These are phyloP conservation scores for Uria aalge DNA, from an alignment of 2,113 vertebrate species.

Conservation along the genomic window DNA sequence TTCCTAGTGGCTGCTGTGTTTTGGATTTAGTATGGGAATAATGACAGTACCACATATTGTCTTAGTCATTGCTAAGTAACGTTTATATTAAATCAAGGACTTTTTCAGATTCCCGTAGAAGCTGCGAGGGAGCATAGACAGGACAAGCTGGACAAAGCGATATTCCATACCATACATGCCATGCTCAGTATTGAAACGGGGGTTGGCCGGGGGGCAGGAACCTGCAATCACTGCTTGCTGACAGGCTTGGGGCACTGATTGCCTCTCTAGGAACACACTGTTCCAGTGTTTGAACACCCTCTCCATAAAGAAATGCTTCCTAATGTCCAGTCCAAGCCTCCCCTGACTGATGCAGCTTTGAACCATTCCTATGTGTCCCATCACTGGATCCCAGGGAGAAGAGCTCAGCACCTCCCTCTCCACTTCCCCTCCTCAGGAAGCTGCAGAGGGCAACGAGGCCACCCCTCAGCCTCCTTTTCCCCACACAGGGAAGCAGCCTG, in stretches of 20 bases:
- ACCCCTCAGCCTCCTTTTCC: background rate
- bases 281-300: background rate
- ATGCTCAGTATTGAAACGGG: background rate
- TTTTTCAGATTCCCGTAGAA: background rate
- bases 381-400: background rate
- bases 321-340: background rate
- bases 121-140: background rate
- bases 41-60: background rate
- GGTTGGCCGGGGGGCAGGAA: background rate
- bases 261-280: background rate
- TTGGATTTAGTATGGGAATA: no score
- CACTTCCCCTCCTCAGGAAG: background rate
- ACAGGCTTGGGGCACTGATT: rapidly evolving
- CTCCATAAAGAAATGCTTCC: background rate
- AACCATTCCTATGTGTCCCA: rapidly evolving
- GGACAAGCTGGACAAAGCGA: background rate
- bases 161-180: background rate
- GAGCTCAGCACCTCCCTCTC: background rate
- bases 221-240: background rate
- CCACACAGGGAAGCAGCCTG: background rate
- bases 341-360: background rate
- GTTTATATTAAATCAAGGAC: background rate
- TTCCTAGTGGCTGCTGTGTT: background rate
- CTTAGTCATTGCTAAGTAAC: background rate
- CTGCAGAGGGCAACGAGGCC: background rate